Base-by-base conservation (phyloP, 2,888 invertebrate species). In the Lampropteryx suffumata region DNA sequence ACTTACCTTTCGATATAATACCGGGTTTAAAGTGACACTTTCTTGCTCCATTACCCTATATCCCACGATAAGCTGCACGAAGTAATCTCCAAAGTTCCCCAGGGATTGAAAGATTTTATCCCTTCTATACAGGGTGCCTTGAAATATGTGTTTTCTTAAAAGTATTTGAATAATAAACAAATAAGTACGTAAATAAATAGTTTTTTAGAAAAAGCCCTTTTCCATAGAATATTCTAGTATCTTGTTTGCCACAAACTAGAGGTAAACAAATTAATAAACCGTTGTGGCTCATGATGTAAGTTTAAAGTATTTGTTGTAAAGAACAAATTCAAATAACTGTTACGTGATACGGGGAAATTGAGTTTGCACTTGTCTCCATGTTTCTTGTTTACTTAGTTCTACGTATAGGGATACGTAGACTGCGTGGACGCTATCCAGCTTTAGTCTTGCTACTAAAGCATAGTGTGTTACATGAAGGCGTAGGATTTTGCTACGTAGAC, bases 271-370 rank as follows among this genome's bases (percentile, higher is more conserved):
- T 30, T 43, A 36, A 12, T 8, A 24, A 32, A 24, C 30, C 13
- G 37, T 30, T 17, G 28, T 44, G 10, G 24, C 14, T 10, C 24
- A 24, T 10, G 9, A 10, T 14, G n/a, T 33, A 33, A 13, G 4
- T 39, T 13, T 42, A 27, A 33, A 13, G 4, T 39, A 26, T 42
- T 41, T 39, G 36, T 40, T 37, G 46, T 48, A 51, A 43, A 43
- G 43, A 43, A 50, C 48, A 47, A 58, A 64, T 61, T 64, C 62
- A 61, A 59, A 59, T 60, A 53, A 54, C 52, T 45, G 49, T 55
- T 56, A 59, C 59, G 60, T 57, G 62, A 59, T 55, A 56, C 55
- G 55, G 58, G 24, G 65, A 68, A 66, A 68, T 70, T 68, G 59
- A 64, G 65, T 69, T 65, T 57, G 50, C 45, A 40, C 39, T 30